A percentile compares a stretch with the other conserved stretches of the same genome.
These are phyloP conservation scores for Hirtodrosophila confusa DNA, from an alignment of 2,888 invertebrate species.

Conservation along the genomic window DNA sequence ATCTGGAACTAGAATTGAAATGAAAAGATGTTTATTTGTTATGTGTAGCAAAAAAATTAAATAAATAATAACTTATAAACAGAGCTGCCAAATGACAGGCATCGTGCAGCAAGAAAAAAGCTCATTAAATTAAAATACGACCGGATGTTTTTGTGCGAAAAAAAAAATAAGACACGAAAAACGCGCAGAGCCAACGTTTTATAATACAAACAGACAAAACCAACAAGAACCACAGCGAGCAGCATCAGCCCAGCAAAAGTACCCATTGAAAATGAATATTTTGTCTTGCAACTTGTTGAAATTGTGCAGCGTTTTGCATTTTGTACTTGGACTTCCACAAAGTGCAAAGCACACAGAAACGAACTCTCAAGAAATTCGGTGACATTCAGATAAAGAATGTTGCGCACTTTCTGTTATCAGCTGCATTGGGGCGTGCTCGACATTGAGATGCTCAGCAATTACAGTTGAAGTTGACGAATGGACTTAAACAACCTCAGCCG, in stretches of 20 bases:
- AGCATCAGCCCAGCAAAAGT: constrained; percentile 37
- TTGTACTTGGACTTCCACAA: constrained; percentile 33
- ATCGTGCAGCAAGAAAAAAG: constrained; percentile 64
- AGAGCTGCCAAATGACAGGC: constrained; percentile 36
- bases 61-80: constrained; percentile 59
- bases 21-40: constrained; percentile 24
- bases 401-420: constrained; percentile 69
- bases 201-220: constrained; percentile 13
- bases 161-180: constrained; percentile 45
- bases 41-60: constrained; percentile 36
- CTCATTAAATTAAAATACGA: constrained; percentile 80
- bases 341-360: constrained; percentile 24
- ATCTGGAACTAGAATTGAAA: constrained; percentile 3
- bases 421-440: constrained; percentile 33
- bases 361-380: constrained; percentile 42
- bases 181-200: constrained; percentile 55
- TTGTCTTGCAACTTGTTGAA: constrained; percentile 55
- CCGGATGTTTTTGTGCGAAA: constrained; percentile 80
- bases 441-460: constrained; percentile 35
- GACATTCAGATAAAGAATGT: constrained; percentile 71
- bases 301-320: constrained; percentile 60
- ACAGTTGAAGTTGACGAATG: constrained; percentile 18
- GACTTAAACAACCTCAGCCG: background rate
- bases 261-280: constrained; percentile 7
- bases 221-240: constrained; percentile 33